Percentiles rank a stretch among this genome's conserved stretches.
Evolutionary conservation across 2,113 vertebrate species (phyloP).

Genomic region (Apeltes quadracus): DNA sequence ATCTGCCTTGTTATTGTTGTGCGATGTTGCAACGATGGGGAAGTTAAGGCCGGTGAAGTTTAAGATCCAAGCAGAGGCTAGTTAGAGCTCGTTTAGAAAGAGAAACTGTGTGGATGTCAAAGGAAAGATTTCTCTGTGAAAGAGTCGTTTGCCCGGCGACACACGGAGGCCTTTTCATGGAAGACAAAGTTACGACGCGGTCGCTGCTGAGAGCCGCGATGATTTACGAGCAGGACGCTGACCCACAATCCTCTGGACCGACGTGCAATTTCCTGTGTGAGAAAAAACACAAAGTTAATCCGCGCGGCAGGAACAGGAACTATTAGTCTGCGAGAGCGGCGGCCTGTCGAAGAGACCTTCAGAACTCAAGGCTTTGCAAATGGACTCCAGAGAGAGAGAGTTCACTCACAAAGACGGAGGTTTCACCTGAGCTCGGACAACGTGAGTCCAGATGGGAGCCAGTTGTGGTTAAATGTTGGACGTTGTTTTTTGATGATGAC

Average conservation of each 20-base stretch:
- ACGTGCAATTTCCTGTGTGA: conserved; percentile 78
- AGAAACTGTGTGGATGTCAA: background rate
- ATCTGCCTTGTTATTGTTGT: conserved; percentile 45
- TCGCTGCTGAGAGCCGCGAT: conserved; percentile 50
- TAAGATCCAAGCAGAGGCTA: background rate
- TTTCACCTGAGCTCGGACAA: conserved; percentile 9
- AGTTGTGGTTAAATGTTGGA: no score
- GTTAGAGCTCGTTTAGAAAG: background rate
- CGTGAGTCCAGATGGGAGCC: no score
- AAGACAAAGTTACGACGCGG: conserved; percentile 27
- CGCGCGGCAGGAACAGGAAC: no score
- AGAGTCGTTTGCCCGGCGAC: conserved; percentile 7
- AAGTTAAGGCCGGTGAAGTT: background rate
- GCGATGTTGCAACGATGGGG: conserved; percentile 1
- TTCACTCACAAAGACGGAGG: conserved; percentile 33
- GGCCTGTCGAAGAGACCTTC: no score
- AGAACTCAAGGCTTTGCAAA: no score
- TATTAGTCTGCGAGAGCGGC: no score
- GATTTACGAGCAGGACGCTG: conserved; percentile 65
- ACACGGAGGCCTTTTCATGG: conserved; percentile 32
- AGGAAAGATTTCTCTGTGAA: conserved; percentile 6
- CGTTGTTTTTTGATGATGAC: no score
- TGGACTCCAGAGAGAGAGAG: no score
- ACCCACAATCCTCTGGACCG: conserved; percentile 68
- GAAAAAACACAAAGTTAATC: conserved; percentile 66